A percentile compares a stretch with the other conserved stretches of the same genome.
phyloP scores from a whole-genome alignment of 1,140 invertebrate species.

The Brachionus asplanchnoidis region DNA sequence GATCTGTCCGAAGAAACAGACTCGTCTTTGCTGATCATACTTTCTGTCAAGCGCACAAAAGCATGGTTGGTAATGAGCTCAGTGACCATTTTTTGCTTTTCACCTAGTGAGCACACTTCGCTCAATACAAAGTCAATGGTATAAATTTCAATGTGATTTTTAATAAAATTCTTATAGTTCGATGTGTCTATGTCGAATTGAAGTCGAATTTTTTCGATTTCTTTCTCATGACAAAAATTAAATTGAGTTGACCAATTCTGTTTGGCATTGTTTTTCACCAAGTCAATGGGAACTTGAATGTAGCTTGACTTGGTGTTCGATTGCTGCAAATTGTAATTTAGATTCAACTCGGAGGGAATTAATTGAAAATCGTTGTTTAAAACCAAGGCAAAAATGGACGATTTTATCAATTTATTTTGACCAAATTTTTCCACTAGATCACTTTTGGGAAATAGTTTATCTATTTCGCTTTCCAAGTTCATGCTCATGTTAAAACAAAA shows the following conservation, averaged over 20 bases:
- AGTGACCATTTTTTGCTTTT: background rate
- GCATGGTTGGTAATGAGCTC: background rate
- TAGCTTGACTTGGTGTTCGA: background rate
- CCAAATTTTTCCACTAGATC: background rate
- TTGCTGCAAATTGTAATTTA: background rate
- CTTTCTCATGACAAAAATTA: background rate
- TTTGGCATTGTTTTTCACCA: background rate
- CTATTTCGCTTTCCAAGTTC: background rate
- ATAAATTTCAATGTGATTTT: slow-evolving; percentile 18
- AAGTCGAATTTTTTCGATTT: slow-evolving; percentile 22
- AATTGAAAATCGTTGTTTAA: background rate
- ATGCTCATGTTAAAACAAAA: slow-evolving; percentile 27
- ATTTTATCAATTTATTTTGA: background rate
- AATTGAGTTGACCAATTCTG: background rate
- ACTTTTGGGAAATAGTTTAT: background rate
- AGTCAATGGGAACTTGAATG: background rate
- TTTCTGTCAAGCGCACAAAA: background rate
- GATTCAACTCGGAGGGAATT: background rate
- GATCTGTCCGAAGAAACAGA: background rate
- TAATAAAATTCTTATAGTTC: background rate
- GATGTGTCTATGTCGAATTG: slow-evolving; percentile 7
- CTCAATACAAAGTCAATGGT: background rate
- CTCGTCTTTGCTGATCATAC: background rate
- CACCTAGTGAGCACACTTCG: background rate
- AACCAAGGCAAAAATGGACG: background rate